Evolutionary conservation across 2,113 vertebrate genomes (phyloP), one percentile per base, ranked within the genome.

Genomic region (Salvelinus sp.): DNA sequence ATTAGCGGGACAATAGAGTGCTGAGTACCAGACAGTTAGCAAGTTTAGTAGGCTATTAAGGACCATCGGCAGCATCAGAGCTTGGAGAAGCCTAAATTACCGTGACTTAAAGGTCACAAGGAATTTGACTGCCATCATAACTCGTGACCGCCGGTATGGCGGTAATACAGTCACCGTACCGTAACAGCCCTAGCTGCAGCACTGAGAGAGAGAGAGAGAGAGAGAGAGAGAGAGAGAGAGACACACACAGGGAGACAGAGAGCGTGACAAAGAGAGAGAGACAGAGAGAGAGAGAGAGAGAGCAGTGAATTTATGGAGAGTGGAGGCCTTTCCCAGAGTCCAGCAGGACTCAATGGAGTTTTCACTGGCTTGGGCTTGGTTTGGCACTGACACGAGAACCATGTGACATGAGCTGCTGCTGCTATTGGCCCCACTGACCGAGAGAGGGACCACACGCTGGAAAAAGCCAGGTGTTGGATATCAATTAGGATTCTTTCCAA

Each of bases 121-220:
- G 28, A 30, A 30, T 30, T 30, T 30, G 28, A 30, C 28, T 30
- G 28, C 28, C 28, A 30, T 30, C 28, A 30, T 30, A 4, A 30
- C 28, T 30, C 5, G 25, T 25, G 25, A 25, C 25, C 25, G 23
- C 23, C 23, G 23, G 23, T 23, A 23, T 23, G 25, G 25, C 25
- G 28, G 6, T 38, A 16, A 50, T 50, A 50, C 13, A 0, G 48
- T 50, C 14, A 25, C 25, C 25, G 25, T 25, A 25, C 25, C 25
- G 1, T 25, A 25, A 25, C 25, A 16, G 10, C 14, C 48, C 1
- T 96, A 96, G 82, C 98, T 98, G 84, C 98, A 98, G 30, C 98
- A 80, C 30, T 98, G 88, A 81, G 47, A 74, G 60, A 1, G 47
- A 47, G 23, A 48, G n/a, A 60, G 58, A 60, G 7, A 22, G 20